Evolutionary conservation across 2,113 vertebrate genomes (phyloP).

Genomic region (Plecturocebus donacophilus): DNA sequence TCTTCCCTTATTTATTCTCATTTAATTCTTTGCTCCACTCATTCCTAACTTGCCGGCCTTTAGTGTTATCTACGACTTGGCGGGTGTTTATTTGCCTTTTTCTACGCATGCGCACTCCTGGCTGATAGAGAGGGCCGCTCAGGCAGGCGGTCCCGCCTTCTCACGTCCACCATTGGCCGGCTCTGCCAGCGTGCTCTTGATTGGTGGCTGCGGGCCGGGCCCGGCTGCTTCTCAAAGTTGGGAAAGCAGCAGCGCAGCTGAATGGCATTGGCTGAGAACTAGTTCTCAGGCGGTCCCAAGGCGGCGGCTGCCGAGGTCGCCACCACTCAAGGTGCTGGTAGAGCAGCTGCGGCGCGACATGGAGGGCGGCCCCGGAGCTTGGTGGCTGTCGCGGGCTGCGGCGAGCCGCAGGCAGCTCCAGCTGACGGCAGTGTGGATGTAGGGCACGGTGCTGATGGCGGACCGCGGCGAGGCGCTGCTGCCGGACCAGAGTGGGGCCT

Average conservation of each 20-base stretch:
- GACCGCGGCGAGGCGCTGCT: conserved; percentile 83
- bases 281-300: accelerated
- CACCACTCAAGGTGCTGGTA: conserved; percentile 90
- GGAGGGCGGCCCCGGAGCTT: conserved; percentile 43
- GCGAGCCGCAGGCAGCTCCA: conserved; percentile 72
- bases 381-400: conserved; percentile 67
- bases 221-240: conserved; percentile 17
- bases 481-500: conserved; percentile 77
- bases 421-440: conserved; percentile 93
- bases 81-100: not conserved
- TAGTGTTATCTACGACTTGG: not conserved
- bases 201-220: conserved; percentile 8
- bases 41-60: too few species aligned
- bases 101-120: conserved; percentile 8
- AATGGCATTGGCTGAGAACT: conserved; percentile 3
- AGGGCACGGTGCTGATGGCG: conserved; percentile 88
- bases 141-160: not conserved
- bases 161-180: not conserved
- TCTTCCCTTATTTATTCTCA: not conserved
- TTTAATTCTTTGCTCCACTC: not conserved
- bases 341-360: conserved; percentile 84
- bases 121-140: accelerated
- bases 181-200: not conserved
- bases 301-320: conserved; percentile 38
- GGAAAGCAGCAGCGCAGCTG: not conserved